phyloP scores from a whole-genome alignment of 2,113 vertebrate genomes.

The Limnothrissa miodon region DNA sequence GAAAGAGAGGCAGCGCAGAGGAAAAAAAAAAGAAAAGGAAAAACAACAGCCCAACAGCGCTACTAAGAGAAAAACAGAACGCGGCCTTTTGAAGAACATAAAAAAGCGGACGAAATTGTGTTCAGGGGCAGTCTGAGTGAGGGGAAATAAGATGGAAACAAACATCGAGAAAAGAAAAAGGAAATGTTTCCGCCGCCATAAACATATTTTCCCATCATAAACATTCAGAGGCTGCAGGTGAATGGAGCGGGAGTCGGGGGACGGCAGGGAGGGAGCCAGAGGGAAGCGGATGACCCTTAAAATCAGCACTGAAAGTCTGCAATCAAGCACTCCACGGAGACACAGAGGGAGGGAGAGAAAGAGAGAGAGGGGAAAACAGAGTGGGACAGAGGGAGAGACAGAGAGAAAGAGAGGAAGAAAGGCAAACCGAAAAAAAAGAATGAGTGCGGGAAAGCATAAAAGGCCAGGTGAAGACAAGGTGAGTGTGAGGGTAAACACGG shows the following conservation, averaged over 20 bases:
- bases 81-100: conserved; percentile 6
- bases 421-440: not conserved
- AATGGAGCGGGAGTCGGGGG: not conserved
- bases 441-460: not conserved
- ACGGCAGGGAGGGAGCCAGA: not conserved
- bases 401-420: conserved; percentile 12
- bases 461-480: conserved; percentile 11
- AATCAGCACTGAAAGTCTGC: not conserved
- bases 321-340: not conserved
- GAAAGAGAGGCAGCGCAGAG: not conserved
- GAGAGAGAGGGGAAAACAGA: not conserved
- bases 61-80: not conserved
- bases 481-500: not conserved
- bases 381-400: not conserved
- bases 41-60: not conserved
- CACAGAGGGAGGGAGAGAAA: not conserved
- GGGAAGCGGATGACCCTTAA: not conserved
- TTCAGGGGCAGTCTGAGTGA: not conserved
- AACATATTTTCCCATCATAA: not conserved
- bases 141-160: not conserved
- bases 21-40: not conserved
- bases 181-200: not conserved
- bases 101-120: not conserved
- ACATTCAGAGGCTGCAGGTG: not conserved
- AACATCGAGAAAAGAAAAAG: conserved; percentile 6